Percentiles rank a stretch among this genome's conserved stretches.
phyloP scores from a whole-genome alignment of 2,113 vertebrate species.

The Brachypteracias leptosomus region DNA sequence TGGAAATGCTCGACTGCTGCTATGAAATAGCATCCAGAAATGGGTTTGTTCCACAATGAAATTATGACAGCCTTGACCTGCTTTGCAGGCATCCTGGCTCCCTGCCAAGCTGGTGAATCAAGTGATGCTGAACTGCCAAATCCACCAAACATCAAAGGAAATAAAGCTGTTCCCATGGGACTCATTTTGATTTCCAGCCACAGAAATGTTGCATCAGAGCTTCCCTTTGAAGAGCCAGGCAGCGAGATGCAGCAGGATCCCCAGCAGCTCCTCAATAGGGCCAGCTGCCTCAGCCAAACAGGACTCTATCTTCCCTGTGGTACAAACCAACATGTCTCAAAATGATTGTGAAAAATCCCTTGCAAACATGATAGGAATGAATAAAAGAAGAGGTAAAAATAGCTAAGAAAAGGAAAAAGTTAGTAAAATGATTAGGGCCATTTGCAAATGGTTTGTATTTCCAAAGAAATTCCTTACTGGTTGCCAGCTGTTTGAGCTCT shows the following conservation, averaged over 20 bases:
- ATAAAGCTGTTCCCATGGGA: constrained; percentile 40
- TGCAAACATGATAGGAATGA: background rate
- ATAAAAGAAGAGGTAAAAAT: constrained; percentile 11
- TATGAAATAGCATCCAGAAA: constrained; percentile 33
- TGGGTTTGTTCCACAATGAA: constrained; percentile 36
- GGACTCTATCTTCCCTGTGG: background rate
- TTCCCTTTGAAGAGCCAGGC: constrained; percentile 8
- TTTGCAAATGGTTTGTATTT: constrained; percentile 17
- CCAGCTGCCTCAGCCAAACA: background rate
- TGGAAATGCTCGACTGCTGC: background rate
- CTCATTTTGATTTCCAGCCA: constrained; percentile 13
- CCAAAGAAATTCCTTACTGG: constrained; percentile 8
- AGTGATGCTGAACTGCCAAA: constrained; percentile 33
- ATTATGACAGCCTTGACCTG: constrained; percentile 37
- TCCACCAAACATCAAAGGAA: constrained; percentile 46
- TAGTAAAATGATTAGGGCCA: constrained; percentile 25
- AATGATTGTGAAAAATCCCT: constrained; percentile 17
- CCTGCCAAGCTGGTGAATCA: constrained; percentile 44
- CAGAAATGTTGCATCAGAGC: constrained; percentile 6
- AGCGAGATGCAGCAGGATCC: background rate
- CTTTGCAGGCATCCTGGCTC: constrained; percentile 6
- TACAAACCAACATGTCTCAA: background rate
- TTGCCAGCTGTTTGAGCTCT: constrained; percentile 67
- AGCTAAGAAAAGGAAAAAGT: background rate
- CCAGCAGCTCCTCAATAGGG: background rate